A percentile compares a stretch with the other conserved stretches of the same genome.
Conservation (phyloP, 2,888 invertebrate species). For the Drosophila longiperda region DNA sequence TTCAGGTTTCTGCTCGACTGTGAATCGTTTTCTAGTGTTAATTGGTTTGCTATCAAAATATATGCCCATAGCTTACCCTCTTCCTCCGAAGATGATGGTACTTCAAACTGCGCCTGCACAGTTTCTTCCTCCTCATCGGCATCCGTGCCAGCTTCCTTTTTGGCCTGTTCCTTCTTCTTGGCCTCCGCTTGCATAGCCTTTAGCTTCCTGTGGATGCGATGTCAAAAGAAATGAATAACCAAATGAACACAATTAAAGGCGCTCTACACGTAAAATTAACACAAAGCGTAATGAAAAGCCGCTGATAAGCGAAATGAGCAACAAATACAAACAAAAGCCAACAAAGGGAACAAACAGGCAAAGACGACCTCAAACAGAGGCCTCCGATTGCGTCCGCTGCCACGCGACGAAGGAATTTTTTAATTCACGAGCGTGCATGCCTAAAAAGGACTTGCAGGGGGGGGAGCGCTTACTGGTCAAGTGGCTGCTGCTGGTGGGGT, state of each 20-base stretch:
- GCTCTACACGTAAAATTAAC: constrained; percentile 74
- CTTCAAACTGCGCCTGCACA: constrained; percentile 22
- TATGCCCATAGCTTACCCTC: constrained; percentile 50
- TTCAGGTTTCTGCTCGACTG: constrained; percentile 64
- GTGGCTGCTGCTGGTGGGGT: constrained; percentile 51
- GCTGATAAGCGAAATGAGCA: constrained; percentile 81
- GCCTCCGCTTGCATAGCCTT: constrained; percentile 62
- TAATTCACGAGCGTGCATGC: constrained; percentile 55
- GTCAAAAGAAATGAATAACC: constrained; percentile 49
- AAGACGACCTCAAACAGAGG: constrained; percentile 28
- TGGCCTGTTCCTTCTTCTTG: constrained; percentile 61
- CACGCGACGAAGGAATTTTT: constrained; percentile 68
- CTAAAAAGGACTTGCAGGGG: constrained; percentile 32
- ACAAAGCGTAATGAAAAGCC: constrained; percentile 82
- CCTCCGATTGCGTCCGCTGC: constrained; percentile 33
- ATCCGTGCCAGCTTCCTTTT: constrained; percentile 29
- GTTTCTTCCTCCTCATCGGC: constrained; percentile 59
- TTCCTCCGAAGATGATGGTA: constrained; percentile 69
- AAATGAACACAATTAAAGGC: constrained; percentile 69
- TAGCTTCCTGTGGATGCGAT: constrained; percentile 46
- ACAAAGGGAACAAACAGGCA: constrained; percentile 44
- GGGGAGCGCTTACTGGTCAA: constrained; percentile 59
- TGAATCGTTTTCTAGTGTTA: neutral
- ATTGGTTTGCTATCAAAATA: neutral
- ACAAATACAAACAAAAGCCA: constrained; percentile 62